Conservation (phyloP, 2,888 invertebrate genomes). For the Ochlodes sylvanus region DNA sequence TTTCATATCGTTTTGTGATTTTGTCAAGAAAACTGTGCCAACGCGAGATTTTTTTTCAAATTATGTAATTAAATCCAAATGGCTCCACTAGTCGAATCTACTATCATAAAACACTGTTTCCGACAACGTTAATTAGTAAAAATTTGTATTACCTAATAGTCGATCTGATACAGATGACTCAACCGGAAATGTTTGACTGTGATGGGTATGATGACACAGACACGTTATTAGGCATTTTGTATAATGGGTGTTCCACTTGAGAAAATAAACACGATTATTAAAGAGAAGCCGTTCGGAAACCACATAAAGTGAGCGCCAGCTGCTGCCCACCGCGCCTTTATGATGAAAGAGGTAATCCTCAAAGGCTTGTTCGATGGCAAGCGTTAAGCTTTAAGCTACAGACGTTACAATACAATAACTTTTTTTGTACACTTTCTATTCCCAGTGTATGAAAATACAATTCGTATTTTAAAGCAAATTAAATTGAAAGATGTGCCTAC, state of each 20-base stretch:
- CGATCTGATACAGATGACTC: slow-evolving; percentile 1
- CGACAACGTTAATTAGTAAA: neutral
- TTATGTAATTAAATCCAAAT: too few species aligned
- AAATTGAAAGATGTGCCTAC: too few species aligned
- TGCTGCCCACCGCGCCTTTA: slow-evolving; percentile 76
- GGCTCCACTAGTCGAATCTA: too few species aligned
- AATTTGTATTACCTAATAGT: slow-evolving; percentile 6
- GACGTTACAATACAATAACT: neutral
- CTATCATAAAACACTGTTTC: neutral
- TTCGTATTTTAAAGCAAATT: too few species aligned
- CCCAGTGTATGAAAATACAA: too few species aligned
- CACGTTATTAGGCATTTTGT: slow-evolving; percentile 62
- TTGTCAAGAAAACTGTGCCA: too few species aligned
- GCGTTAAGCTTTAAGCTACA: neutral
- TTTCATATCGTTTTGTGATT: too few species aligned
- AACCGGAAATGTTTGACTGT: slow-evolving; percentile 37
- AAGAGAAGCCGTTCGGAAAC: slow-evolving; percentile 76
- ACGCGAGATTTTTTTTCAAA: too few species aligned
- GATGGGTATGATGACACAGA: slow-evolving; percentile 51
- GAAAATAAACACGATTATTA: slow-evolving; percentile 82
- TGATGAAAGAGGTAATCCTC: slow-evolving; percentile 78
- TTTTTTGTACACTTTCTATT: too few species aligned
- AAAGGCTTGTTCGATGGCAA: slow-evolving; percentile 50
- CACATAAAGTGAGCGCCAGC: slow-evolving; percentile 81
- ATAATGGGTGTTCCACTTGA: slow-evolving; percentile 74